These are phyloP conservation scores for Amblyjoppa proteus DNA, from an alignment of 2,888 invertebrate genomes.

Conservation along the genomic window DNA sequence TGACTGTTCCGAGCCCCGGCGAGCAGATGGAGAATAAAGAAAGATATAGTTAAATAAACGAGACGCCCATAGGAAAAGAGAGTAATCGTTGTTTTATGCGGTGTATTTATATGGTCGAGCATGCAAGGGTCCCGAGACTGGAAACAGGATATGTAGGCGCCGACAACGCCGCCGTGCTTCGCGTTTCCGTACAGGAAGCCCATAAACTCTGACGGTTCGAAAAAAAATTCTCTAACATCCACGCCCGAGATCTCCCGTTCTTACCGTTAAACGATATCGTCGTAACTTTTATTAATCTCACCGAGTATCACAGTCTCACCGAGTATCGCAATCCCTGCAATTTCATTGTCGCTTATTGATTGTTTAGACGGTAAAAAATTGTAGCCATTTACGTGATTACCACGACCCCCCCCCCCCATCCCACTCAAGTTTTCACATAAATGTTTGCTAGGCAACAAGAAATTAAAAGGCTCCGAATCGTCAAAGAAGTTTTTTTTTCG, in stretches of 20 bases:
- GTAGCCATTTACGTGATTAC: neutral
- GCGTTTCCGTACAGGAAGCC: slow-evolving; percentile 70
- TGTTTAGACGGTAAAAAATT: no score
- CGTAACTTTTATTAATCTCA: slow-evolving; percentile 1
- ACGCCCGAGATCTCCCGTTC: slow-evolving; percentile 37
- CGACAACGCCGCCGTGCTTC: slow-evolving; percentile 60
- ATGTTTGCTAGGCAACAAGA: neutral
- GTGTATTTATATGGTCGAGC: slow-evolving; percentile 32
- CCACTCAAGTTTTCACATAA: neutral
- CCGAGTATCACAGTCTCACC: neutral
- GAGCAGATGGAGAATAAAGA: slow-evolving; percentile 38
- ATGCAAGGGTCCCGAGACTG: slow-evolving; percentile 62
- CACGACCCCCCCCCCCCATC: neutral
- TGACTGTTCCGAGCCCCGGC: slow-evolving; percentile 39
- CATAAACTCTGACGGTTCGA: slow-evolving; percentile 66
- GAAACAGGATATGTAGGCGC: slow-evolving; percentile 70
- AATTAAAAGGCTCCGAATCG: neutral
- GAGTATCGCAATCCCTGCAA: no score
- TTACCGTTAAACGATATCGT: slow-evolving; percentile 52
- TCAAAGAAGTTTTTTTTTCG: neutral
- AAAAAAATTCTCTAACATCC: slow-evolving; percentile 37
- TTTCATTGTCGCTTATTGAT: no score
- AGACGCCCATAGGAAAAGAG: slow-evolving; percentile 48
- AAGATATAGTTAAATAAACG: slow-evolving; percentile 54
- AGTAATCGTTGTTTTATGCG: slow-evolving; percentile 12